Evolutionary conservation across 2,888 invertebrate genomes (phyloP).

Genomic region (Drosophila birchii): DNA sequence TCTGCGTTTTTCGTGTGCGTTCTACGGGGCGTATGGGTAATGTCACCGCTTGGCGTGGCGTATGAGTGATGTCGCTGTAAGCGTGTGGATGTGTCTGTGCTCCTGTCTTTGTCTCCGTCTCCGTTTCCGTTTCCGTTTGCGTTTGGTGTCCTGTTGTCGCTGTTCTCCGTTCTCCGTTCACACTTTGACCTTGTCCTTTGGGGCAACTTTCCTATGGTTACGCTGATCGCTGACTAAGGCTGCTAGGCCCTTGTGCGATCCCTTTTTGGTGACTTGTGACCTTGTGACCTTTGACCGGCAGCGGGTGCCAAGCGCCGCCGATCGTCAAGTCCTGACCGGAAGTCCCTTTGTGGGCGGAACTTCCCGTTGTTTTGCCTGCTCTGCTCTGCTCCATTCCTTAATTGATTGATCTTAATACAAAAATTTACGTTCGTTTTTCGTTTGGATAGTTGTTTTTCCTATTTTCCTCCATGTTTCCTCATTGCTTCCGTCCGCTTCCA

Average conservation of each 20-base stretch:
- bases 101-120: slow-evolving; percentile 1
- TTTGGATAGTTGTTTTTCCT: slow-evolving; percentile 19
- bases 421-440: slow-evolving; percentile 9
- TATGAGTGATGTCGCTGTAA: slow-evolving; percentile 42
- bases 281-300: slow-evolving; percentile 54
- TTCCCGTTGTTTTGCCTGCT: slow-evolving; percentile 6
- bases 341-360: slow-evolving; percentile 3
- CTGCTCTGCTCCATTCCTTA: slow-evolving; percentile 2
- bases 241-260: slow-evolving; percentile 19
- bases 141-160: slow-evolving; percentile 21
- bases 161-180: slow-evolving; percentile 39
- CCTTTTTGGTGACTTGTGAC: slow-evolving; percentile 64
- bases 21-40: slow-evolving; percentile 45
- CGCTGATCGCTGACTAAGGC: slow-evolving; percentile 23
- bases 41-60: slow-evolving; percentile 36
- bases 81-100: slow-evolving; percentile 35
- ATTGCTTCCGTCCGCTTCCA: slow-evolving; percentile 67
- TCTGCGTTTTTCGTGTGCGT: slow-evolving; percentile 2
- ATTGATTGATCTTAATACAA: slow-evolving; percentile 15
- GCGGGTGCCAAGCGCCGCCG: slow-evolving; percentile 64
- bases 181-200: slow-evolving; percentile 73
- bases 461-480: slow-evolving; percentile 29
- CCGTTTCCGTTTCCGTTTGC: slow-evolving; percentile 21
- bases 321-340: slow-evolving; percentile 46
- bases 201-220: slow-evolving; percentile 59